These are phyloP conservation scores for Pseudonaja textilis DNA, from an alignment of 2,113 vertebrate species.

Conservation along the genomic window DNA sequence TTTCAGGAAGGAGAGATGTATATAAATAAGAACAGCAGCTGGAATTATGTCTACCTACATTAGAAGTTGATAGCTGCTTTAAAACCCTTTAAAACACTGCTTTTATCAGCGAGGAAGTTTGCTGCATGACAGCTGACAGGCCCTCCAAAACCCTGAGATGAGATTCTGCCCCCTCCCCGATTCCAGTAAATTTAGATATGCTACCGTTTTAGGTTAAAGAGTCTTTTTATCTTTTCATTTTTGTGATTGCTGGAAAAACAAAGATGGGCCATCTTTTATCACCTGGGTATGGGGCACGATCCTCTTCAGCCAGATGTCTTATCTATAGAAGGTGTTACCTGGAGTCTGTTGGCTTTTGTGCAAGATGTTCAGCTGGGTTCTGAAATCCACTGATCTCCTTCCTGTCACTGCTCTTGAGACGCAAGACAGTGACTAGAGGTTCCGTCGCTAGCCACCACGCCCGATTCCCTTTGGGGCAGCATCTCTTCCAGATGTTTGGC, in stretches of 20 bases:
- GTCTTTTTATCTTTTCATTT: slow-evolving; percentile 41
- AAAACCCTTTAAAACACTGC: slow-evolving; percentile 51
- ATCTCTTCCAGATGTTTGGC: slow-evolving; percentile 48
- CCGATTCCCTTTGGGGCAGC: slow-evolving; percentile 29
- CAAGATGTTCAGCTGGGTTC: slow-evolving; percentile 40
- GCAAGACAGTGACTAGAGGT: slow-evolving; percentile 28
- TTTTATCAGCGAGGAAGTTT: slow-evolving; percentile 41
- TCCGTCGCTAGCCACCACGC: slow-evolving; percentile 40
- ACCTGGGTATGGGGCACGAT: background rate
- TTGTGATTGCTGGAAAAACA: slow-evolving; percentile 24
- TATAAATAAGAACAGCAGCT: slow-evolving; percentile 24
- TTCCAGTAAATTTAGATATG: slow-evolving; percentile 44
- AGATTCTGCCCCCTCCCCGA: slow-evolving; percentile 36
- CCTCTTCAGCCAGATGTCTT: background rate
- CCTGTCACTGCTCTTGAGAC: slow-evolving; percentile 34
- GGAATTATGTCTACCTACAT: slow-evolving; percentile 33
- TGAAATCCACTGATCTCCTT: slow-evolving; percentile 39
- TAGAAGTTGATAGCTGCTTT: slow-evolving; percentile 23
- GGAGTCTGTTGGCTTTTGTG: slow-evolving; percentile 28
- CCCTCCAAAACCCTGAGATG: slow-evolving; percentile 1
- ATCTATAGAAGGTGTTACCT: slow-evolving; percentile 29
- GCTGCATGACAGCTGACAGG: background rate
- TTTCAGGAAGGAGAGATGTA: slow-evolving; percentile 20
- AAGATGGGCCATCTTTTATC: slow-evolving; percentile 29
- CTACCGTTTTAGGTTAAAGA: slow-evolving; percentile 45